A percentile compares a stretch with the other conserved stretches of the same genome.
Evolutionary conservation across 2,888 invertebrate genomes (phyloP).

Genomic region (Cephus spinipes): DNA sequence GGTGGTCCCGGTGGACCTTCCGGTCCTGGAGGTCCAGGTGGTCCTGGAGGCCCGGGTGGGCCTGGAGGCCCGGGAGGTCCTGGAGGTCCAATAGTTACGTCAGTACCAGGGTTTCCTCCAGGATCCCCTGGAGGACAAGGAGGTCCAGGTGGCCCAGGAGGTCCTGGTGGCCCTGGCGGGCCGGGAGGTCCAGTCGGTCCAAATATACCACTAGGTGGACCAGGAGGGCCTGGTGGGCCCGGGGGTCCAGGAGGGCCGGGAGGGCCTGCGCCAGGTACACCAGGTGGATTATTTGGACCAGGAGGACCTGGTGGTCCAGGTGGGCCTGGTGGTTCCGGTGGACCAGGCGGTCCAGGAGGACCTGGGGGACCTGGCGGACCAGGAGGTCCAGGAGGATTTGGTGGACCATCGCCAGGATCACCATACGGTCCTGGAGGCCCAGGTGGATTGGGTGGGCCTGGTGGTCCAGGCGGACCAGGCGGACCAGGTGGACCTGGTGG

Average conservation of each 20-base stretch:
- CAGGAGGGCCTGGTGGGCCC: conserved; percentile 54
- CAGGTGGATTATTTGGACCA: too few species aligned
- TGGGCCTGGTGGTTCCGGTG: conserved; percentile 1
- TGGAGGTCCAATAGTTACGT: conserved; percentile 27
- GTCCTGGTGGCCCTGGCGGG: conserved; percentile 59
- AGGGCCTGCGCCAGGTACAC: too few species aligned
- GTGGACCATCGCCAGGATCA: conserved; percentile 41
- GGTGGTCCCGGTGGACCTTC: conserved; percentile 27
- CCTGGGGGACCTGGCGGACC: conserved; percentile 36
- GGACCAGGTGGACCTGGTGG: conserved; percentile 48
- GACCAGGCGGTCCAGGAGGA: not conserved
- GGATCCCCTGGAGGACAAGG: conserved; percentile 37
- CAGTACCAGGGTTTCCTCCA: conserved; percentile 14
- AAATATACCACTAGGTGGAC: conserved; percentile 20
- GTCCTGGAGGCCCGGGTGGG: conserved; percentile 30
- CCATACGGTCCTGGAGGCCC: conserved; percentile 25
- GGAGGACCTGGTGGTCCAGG: conserved; percentile 48
- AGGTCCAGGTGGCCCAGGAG: conserved; percentile 41
- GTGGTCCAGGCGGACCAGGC: conserved; percentile 47
- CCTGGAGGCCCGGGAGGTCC: conserved; percentile 39
- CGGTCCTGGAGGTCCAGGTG: conserved; percentile 61
- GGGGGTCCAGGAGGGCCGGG: conserved; percentile 27
- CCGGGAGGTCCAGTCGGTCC: conserved; percentile 40
- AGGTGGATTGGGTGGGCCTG: conserved; percentile 56
- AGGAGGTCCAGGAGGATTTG: conserved; percentile 12